A percentile compares a stretch with the other conserved stretches of the same genome.
phyloP scores from a whole-genome alignment of 2,797 vertebrate species.

The Hippopotamyrus pictus region DNA sequence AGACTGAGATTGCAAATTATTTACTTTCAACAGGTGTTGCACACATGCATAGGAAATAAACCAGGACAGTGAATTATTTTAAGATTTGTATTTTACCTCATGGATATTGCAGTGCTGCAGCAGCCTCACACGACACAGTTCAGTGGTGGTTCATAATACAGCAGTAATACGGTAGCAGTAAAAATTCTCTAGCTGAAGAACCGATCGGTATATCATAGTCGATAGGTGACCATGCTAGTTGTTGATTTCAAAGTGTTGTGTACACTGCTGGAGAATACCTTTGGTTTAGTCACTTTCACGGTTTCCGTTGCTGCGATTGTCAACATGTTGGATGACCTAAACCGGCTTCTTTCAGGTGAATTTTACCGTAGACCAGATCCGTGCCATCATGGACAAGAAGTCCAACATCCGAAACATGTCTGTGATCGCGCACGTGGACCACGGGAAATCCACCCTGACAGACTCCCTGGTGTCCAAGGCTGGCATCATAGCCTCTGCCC shows the following conservation, averaged over 20 bases:
- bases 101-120: neutral
- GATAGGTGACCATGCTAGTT: neutral
- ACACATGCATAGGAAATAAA: neutral
- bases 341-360: constrained; percentile 64
- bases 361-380: constrained; percentile 83
- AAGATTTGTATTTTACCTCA: neutral
- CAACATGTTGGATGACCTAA: neutral
- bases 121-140: neutral
- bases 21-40: neutral
- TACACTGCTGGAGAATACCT: neutral
- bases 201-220: neutral
- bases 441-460: constrained; percentile 77
- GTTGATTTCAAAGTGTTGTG: neutral
- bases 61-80: neutral
- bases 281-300: neutral
- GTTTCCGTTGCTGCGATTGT: neutral
- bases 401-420: constrained; percentile 86
- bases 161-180: neutral
- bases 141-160: neutral
- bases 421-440: constrained; percentile 78
- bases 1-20: neutral
- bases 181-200: neutral
- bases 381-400: constrained; percentile 85
- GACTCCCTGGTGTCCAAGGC: constrained; percentile 80
- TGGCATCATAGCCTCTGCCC: constrained; percentile 73